Conservation (phyloP, 2,113 vertebrate species). For the Nerophis lumbriciformis region DNA sequence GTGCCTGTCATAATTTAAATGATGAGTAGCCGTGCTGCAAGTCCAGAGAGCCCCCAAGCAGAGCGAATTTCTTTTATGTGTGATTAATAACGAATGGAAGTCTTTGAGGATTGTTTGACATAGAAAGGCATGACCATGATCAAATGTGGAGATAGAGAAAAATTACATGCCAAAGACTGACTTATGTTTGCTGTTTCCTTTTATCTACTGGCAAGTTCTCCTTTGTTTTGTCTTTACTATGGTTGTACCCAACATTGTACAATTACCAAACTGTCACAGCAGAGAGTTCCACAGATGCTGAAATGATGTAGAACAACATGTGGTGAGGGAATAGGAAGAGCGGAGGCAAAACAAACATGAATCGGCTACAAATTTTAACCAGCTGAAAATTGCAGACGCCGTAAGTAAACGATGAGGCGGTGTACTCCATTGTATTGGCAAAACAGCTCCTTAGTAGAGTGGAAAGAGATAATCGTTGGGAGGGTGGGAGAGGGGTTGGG, state of each 20-base stretch:
- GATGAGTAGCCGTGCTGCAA: slow-evolving; percentile 1
- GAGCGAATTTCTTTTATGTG: slow-evolving; percentile 35
- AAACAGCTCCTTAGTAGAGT: too few species aligned
- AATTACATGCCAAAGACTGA: slow-evolving; percentile 9
- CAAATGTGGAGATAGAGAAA: slow-evolving; percentile 31
- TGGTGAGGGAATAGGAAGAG: slow-evolving; percentile 24
- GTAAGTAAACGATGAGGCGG: slow-evolving; percentile 58
- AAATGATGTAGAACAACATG: neutral
- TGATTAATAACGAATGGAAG: slow-evolving; percentile 18
- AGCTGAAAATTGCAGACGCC: slow-evolving; percentile 62
- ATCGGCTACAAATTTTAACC: slow-evolving; percentile 52
- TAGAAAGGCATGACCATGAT: slow-evolving; percentile 36
- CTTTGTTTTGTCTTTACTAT: neutral
- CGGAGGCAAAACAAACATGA: slow-evolving; percentile 42
- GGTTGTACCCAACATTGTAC: slow-evolving; percentile 15
- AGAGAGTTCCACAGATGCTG: neutral
- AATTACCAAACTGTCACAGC: neutral
- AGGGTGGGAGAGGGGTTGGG: too few species aligned
- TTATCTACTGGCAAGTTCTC: slow-evolving; percentile 23
- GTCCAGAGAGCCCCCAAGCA: slow-evolving; percentile 16
- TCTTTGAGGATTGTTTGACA: slow-evolving; percentile 26
- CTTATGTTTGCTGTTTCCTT: slow-evolving; percentile 22
- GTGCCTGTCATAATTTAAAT: slow-evolving; percentile 55
- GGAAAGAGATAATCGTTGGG: too few species aligned
- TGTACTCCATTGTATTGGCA: neutral